A percentile compares a stretch with the other conserved stretches of the same genome.
phyloP scores from a whole-genome alignment of 2,797 vertebrate species.

The Syngnathus rostellatus region DNA sequence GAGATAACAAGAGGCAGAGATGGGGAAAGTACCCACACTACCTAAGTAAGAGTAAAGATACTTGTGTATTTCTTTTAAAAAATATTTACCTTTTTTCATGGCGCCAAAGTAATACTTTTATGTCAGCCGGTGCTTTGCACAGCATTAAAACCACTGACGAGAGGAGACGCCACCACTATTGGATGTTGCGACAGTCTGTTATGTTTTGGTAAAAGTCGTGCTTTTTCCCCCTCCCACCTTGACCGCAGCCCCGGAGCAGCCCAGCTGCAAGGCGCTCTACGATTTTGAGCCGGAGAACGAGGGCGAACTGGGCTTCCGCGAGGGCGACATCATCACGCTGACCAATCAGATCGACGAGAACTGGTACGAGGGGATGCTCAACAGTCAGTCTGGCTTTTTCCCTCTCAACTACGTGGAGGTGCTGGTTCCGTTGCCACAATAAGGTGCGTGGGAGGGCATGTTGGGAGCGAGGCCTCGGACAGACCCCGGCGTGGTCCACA shows the following conservation, averaged over 20 bases:
- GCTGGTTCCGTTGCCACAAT: conserved; percentile 87
- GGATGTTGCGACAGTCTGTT: conserved; percentile 5
- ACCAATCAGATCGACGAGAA: conserved; percentile 99
- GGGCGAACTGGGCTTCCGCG: conserved; percentile 92
- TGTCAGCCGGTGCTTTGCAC: no score
- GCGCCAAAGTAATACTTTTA: no score
- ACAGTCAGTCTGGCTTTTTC: conserved; percentile 93
- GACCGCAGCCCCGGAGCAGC: conserved; percentile 77
- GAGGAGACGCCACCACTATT: background rate
- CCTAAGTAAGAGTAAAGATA: no score
- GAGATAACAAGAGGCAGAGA: background rate
- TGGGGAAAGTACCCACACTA: background rate
- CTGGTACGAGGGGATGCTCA: conserved; percentile 97
- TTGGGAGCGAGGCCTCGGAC: conserved; percentile 10
- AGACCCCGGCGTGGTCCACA: conserved; percentile 35
- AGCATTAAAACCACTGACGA: background rate
- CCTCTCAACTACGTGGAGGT: conserved; percentile 97
- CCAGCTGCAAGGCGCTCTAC: conserved; percentile 92
- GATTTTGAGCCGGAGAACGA: conserved; percentile 98
- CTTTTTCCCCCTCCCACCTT: background rate
- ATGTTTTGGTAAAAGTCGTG: conserved; percentile 2
- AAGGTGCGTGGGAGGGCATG: conserved; percentile 33
- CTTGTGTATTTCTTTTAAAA: no score
- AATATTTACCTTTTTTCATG: no score
- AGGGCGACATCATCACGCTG: conserved; percentile 94